Percentiles rank a stretch among this genome's conserved stretches.
Evolutionary conservation across 1,140 invertebrate genomes (phyloP).

Genomic region (Cydia splendana): DNA sequence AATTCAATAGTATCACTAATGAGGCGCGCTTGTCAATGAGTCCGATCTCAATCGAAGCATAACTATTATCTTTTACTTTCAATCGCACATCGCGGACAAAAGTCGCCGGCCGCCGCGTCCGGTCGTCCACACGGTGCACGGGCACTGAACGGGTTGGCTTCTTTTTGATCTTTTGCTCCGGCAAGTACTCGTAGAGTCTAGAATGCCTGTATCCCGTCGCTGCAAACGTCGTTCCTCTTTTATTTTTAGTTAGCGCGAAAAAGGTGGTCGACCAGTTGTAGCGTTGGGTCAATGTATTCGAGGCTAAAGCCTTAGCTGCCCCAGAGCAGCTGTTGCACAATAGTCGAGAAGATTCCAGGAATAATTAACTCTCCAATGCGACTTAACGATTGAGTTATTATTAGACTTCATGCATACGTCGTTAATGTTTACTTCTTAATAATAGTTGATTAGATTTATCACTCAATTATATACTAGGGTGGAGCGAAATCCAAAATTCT

Average conservation of each 20-base stretch:
- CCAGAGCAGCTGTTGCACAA: conserved; percentile 72
- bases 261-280: conserved; percentile 62
- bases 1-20: conserved; percentile 57
- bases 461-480: conserved; percentile 27
- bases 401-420: conserved; percentile 9
- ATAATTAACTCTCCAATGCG: conserved; percentile 48
- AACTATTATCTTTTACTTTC: conserved; percentile 59
- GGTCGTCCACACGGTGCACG: conserved; percentile 64
- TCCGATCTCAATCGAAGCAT: conserved; percentile 50
- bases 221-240: conserved; percentile 66
- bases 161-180: conserved; percentile 57
- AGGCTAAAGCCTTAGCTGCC: conserved; percentile 60
- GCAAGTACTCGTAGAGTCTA: conserved; percentile 53
- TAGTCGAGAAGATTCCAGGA: conserved; percentile 68
- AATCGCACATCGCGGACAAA: conserved; percentile 49
- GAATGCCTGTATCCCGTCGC: conserved; percentile 58
- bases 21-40: conserved; percentile 61
- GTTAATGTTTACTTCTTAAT: conserved; percentile 4
- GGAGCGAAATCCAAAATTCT: no score
- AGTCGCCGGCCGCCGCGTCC: conserved; percentile 48
- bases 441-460: conserved; percentile 24
- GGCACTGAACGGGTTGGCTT: conserved; percentile 64
- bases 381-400: conserved; percentile 58
- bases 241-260: conserved; percentile 73
- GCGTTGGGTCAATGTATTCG: conserved; percentile 67